phyloP scores from a whole-genome alignment of 2,113 vertebrate species.

The Phrynocephalus versicolor region DNA sequence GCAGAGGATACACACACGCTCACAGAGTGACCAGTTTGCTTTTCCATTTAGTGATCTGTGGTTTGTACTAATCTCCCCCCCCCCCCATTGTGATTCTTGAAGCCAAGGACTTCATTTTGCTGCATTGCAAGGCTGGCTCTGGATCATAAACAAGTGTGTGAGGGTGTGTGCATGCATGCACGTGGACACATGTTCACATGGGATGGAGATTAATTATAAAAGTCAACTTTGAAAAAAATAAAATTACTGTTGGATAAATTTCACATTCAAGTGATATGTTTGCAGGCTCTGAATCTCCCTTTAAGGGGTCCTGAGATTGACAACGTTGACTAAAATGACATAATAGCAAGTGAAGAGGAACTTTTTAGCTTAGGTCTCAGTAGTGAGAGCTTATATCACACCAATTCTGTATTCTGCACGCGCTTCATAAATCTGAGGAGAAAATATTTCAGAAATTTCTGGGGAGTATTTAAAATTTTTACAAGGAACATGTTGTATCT shows the following conservation, averaged over 20 bases:
- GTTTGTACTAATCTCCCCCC: neutral
- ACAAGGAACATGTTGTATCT: constrained; percentile 22
- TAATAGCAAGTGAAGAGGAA: neutral
- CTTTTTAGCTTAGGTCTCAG: neutral
- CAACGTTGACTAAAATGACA: neutral
- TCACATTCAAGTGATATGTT: neutral
- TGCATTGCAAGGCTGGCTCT: neutral
- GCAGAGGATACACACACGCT: neutral
- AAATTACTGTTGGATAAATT: neutral
- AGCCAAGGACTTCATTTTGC: neutral
- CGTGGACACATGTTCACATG: no score
- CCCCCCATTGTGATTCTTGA: neutral
- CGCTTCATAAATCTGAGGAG: constrained; percentile 22
- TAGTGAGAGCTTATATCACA: no score
- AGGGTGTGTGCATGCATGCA: neutral
- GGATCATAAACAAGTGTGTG: neutral
- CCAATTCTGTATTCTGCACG: neutral
- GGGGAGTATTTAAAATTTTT: constrained; percentile 33
- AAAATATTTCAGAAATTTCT: constrained; percentile 41
- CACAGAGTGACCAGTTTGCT: neutral
- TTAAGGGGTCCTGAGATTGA: neutral
- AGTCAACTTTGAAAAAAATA: neutral
- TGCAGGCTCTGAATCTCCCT: neutral
- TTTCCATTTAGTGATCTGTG: neutral
- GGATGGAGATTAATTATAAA: neutral